Conservation (phyloP, 2,797 vertebrate species). For the Lacerta bilineata region DNA sequence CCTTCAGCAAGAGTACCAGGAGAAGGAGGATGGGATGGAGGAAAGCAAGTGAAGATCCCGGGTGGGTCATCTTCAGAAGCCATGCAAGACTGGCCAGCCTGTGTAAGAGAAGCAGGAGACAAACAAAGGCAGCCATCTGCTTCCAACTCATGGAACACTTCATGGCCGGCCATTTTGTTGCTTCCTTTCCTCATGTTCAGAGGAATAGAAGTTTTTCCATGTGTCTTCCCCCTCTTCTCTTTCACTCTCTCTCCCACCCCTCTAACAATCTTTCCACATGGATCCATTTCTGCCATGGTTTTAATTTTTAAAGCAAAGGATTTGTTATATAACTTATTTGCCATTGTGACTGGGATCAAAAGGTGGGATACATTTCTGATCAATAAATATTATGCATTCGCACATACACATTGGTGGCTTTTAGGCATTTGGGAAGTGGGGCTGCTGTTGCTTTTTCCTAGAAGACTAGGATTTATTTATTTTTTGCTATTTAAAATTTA, state of each 20-base stretch:
- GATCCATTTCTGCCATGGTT: not conserved
- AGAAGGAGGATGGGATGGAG: not conserved
- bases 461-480: too few species aligned
- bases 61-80: not conserved
- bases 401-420: too few species aligned
- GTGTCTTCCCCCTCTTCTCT: not conserved
- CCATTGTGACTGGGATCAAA: too few species aligned
- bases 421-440: too few species aligned
- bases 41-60: not conserved
- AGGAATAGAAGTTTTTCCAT: not conserved
- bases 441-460: too few species aligned
- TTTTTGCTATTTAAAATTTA: too few species aligned
- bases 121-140: not conserved
- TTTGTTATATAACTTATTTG: not conserved
- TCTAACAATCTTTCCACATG: not conserved
- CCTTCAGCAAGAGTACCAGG: not conserved
- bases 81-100: not conserved
- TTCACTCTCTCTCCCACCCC: not conserved
- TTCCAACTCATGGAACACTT: not conserved
- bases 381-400: too few species aligned
- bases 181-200: not conserved
- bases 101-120: not conserved
- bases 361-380: too few species aligned
- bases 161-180: not conserved
- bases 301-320: not conserved